Evolutionary conservation across 1,140 invertebrate genomes (phyloP).

Genomic region (Diuraphis noxia): DNA sequence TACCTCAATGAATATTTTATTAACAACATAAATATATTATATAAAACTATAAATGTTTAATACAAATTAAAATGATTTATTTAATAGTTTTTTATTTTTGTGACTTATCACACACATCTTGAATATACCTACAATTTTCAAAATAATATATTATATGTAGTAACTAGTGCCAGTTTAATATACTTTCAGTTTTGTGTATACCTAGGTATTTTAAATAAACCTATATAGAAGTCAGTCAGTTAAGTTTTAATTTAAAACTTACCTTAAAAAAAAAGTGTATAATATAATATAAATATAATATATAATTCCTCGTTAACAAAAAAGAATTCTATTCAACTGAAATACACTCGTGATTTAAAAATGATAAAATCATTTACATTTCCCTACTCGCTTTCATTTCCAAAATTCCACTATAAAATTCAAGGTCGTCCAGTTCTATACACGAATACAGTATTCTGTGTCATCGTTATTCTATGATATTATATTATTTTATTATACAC

Average conservation of each 20-base stretch:
- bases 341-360: neutral
- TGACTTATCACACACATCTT: neutral
- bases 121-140: neutral
- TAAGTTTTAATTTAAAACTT: neutral
- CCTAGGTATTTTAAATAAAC: neutral
- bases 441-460: neutral
- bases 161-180: neutral
- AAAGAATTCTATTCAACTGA: neutral
- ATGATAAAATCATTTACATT: constrained; percentile 12
- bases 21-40: neutral
- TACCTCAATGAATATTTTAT: neutral
- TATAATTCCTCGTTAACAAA: neutral
- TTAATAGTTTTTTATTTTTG: neutral
- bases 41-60: neutral
- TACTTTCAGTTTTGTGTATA: neutral
- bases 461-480: neutral
- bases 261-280: neutral
- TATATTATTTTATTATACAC: neutral
- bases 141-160: constrained; percentile 4
- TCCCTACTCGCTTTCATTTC: constrained; percentile 30
- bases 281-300: constrained; percentile 3
- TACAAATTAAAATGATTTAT: neutral
- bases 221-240: neutral
- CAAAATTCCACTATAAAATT: constrained; percentile 40
- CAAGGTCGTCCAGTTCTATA: constrained; percentile 7